Evolutionary conservation across 1,140 invertebrate species (phyloP).

Genomic region (Odontomachus brunneus): DNA sequence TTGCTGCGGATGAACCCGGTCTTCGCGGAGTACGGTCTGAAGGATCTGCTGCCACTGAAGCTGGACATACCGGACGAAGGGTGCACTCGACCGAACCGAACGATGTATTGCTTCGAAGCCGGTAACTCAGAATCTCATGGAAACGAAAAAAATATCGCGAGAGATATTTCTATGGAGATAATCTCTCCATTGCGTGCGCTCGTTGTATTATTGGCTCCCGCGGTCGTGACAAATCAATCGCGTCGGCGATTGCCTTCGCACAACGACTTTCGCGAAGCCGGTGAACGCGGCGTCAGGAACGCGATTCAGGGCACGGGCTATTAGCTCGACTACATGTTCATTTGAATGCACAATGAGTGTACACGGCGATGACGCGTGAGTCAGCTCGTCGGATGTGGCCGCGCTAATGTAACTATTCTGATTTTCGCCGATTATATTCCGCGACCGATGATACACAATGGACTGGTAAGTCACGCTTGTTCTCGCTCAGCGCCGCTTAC

Average conservation of each 20-base stretch:
- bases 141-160: constrained; percentile 15
- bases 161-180: background rate
- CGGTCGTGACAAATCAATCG: constrained; percentile 40
- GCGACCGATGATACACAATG: background rate
- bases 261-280: constrained; percentile 14
- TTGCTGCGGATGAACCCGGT: constrained; percentile 94
- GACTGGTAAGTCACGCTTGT: background rate
- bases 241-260: background rate
- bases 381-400: background rate
- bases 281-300: constrained; percentile 7
- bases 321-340: background rate
- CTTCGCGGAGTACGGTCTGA: constrained; percentile 94
- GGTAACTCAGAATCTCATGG: constrained; percentile 84
- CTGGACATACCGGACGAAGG: constrained; percentile 96
- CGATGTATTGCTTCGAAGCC: constrained; percentile 96
- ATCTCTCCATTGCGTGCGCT: background rate
- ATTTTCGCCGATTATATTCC: background rate
- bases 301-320: constrained; percentile 2
- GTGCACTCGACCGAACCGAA: constrained; percentile 94
- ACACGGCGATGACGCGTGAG: background rate
- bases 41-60: constrained; percentile 95
- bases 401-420: constrained; percentile 8
- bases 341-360: constrained; percentile 39
- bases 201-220: background rate
- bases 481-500: too few species aligned